Evolutionary conservation across 2,113 vertebrate genomes (phyloP).

Genomic region (Hyaena hyaena): DNA sequence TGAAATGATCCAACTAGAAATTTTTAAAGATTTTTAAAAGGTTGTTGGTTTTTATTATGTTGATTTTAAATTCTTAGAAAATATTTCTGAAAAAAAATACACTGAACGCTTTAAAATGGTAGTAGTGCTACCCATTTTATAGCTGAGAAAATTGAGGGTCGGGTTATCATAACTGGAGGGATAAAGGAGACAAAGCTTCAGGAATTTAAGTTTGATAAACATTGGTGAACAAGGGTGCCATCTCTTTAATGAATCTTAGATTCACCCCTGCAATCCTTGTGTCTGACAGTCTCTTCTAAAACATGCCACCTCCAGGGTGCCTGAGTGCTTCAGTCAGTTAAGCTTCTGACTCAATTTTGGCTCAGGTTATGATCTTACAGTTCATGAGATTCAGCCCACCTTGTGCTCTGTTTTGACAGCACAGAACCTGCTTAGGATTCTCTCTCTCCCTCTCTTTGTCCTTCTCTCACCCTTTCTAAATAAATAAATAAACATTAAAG

Average conservation of each 20-base stretch:
- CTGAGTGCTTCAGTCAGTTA: no score
- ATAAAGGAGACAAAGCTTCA: neutral
- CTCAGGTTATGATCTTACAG: no score
- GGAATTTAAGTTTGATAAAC: neutral
- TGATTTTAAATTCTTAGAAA: slow-evolving; percentile 14
- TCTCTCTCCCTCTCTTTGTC: no score
- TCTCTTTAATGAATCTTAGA: neutral
- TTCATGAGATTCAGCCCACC: no score
- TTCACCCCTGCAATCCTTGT: neutral
- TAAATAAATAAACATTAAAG: no score
- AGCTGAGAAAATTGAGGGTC: neutral
- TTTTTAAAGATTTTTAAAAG: neutral
- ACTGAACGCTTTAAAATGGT: no score
- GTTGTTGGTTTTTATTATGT: neutral
- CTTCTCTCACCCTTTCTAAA: no score
- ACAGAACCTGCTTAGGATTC: no score
- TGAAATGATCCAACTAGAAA: neutral
- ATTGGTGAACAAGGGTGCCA: neutral
- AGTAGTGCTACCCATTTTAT: neutral
- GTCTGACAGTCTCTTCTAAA: neutral
- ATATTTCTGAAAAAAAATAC: neutral
- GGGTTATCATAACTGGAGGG: neutral
- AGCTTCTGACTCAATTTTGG: no score
- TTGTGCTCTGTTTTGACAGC: no score
- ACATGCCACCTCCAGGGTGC: neutral